Base-by-base conservation (phyloP, 2,113 vertebrate species). In the Callipepla squamata region DNA sequence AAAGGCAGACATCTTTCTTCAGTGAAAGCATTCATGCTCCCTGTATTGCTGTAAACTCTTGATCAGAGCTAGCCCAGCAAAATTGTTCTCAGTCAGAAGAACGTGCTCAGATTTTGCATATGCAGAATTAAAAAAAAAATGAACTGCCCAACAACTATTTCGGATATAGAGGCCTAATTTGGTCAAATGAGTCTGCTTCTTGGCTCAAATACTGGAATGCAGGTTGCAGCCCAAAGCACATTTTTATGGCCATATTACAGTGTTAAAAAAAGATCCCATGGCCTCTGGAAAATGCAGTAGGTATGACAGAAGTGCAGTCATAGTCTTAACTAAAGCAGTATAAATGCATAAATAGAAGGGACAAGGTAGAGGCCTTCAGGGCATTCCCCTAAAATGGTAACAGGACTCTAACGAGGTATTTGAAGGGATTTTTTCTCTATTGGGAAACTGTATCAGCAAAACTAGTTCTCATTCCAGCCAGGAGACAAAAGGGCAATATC, bases 201-300 rank as follows among this genome's bases (percentile, higher is more conserved):
- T 89, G 22, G 83, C 77, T 96, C 84, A 95, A 86, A 89, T 90
- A 57, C 96, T 94, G 73, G 96, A 89, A 96, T 92, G 95, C 45
- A 94, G 69, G 50, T 95, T 96, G 89, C 88, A 96, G 81, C 93
- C 87, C 82, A 97, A 94, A 97, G 89, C 89, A 84, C 59, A 89
- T 80, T 87, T 95, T 96, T 96, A 95, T 21, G n/a, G 48, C 61
- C 74, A 58, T 42, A 61, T 93, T 97, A 86, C 68, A 92, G 81
- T 93, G 73, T 87, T 89, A 65, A 84, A 85, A 85, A 94, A 83
- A 57, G 28, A 95, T 95, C 82, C n/a, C 13, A 14, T 48, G 59
- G 65, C 36, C 63, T 80, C 80, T 86, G 55, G 67, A 95, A 95
- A 95, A 94, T 87, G 70, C 78, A 76, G 73, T 80, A 78, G 34